Percentiles rank a stretch among this genome's conserved stretches.
Conservation (phyloP, 2,888 invertebrate species). For the Cheilosia vulpina region DNA sequence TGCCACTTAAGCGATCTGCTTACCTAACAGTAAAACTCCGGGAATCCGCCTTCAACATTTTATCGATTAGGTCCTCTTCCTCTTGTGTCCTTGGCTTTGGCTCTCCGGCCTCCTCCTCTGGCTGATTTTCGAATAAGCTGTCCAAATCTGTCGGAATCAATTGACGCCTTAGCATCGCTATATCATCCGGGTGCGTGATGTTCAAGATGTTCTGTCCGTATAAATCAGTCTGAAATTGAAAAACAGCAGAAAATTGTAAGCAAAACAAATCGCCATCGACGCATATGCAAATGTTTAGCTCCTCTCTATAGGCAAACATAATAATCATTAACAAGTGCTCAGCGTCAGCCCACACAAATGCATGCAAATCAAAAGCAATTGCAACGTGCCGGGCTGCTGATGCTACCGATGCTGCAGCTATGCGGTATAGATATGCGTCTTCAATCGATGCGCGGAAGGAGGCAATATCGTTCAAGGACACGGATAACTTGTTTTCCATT, state of each 20-base stretch:
- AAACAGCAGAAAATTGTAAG: slow-evolving; percentile 11
- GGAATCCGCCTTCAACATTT: slow-evolving; percentile 83
- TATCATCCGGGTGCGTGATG: slow-evolving; percentile 92
- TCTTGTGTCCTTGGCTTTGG: slow-evolving; percentile 84
- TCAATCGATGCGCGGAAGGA: slow-evolving; percentile 17
- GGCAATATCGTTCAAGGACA: slow-evolving; percentile 62
- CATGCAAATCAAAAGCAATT: background rate
- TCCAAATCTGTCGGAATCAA: slow-evolving; percentile 85
- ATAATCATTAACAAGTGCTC: slow-evolving; percentile 37
- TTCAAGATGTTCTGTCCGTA: slow-evolving; percentile 92
- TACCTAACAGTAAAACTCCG: slow-evolving; percentile 85
- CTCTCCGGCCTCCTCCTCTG: slow-evolving; percentile 85
- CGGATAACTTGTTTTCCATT: slow-evolving; percentile 51
- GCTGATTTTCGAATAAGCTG: slow-evolving; percentile 81
- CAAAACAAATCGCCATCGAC: background rate
- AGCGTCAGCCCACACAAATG: background rate
- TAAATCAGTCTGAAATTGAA: slow-evolving; percentile 89
- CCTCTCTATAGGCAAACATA: background rate
- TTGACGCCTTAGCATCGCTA: slow-evolving; percentile 88
- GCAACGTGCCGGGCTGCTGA: slow-evolving; percentile 37
- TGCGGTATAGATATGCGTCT: slow-evolving; percentile 13
- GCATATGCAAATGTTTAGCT: slow-evolving; percentile 18
- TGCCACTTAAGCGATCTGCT: slow-evolving; percentile 23
- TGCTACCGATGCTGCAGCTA: slow-evolving; percentile 17
- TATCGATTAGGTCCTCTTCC: slow-evolving; percentile 82